These are phyloP conservation scores for Aricia artaxerxes DNA, from an alignment of 2,888 invertebrate species.

Conservation along the genomic window DNA sequence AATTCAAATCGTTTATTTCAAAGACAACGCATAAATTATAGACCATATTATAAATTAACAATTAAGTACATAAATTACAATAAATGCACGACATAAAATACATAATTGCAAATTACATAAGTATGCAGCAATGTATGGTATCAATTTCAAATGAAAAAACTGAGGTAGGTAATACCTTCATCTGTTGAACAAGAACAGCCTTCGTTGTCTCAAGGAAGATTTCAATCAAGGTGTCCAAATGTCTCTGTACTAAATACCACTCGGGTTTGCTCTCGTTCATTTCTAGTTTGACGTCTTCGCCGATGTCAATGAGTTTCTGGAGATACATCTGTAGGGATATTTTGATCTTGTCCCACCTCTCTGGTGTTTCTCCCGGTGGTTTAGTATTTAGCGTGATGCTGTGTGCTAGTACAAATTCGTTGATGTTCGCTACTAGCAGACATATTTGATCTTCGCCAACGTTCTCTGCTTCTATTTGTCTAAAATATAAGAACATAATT, in stretches of 20 bases:
- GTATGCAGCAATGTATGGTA: no score
- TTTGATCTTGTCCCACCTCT: conserved; percentile 75
- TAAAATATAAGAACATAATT: conserved; percentile 48
- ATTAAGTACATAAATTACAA: no score
- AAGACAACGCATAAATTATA: no score
- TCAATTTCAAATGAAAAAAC: no score
- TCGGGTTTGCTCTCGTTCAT: conserved; percentile 69
- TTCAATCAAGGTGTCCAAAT: conserved; percentile 74
- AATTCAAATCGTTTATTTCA: no score
- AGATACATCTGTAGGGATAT: conserved; percentile 68
- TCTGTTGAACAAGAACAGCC: conserved; percentile 78
- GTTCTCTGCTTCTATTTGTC: conserved; percentile 63
- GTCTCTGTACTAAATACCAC: conserved; percentile 64
- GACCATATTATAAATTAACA: no score
- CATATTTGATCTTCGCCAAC: conserved; percentile 71
- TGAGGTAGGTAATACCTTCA: conserved; percentile 64
- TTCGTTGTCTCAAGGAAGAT: conserved; percentile 81
- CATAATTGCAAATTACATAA: no score
- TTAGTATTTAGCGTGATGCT: conserved; percentile 74
- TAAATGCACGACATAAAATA: no score
- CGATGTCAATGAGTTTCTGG: conserved; percentile 72
- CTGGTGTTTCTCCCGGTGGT: conserved; percentile 74
- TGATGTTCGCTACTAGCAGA: conserved; percentile 77
- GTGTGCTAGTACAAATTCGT: conserved; percentile 79
- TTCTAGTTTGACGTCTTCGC: conserved; percentile 74